These are phyloP conservation scores for Pherbina coryleti DNA, from an alignment of 2,888 invertebrate genomes.

Conservation along the genomic window DNA sequence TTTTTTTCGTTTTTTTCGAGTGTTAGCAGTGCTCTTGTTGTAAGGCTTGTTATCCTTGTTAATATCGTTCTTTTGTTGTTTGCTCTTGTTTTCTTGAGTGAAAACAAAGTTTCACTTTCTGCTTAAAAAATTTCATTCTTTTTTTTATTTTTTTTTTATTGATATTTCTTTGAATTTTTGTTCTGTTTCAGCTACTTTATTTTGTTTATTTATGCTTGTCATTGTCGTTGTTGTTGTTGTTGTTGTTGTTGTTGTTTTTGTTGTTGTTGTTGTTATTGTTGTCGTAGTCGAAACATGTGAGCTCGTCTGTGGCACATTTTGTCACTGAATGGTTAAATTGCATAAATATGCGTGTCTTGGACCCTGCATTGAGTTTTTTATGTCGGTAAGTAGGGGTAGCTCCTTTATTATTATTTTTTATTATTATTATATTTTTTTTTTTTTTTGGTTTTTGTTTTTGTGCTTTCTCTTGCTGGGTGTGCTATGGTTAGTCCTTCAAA, in stretches of 20 bases:
- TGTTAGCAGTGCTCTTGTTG: not conserved
- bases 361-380: not conserved
- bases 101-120: slow-evolving; percentile 19
- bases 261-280: not conserved
- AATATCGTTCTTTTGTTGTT: not conserved
- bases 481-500: slow-evolving; percentile 43
- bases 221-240: not conserved
- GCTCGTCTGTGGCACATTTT: not conserved
- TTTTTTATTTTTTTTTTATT: not conserved
- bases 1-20: not conserved
- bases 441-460: too few relatives aligned
- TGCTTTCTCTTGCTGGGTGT: not conserved
- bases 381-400: not conserved
- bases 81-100: not conserved
- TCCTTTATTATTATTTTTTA: not conserved
- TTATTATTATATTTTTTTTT: not conserved
- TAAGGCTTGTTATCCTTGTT: not conserved
- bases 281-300: not conserved
- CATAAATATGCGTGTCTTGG: slow-evolving; percentile 16
- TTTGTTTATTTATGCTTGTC: slow-evolving; percentile 14
- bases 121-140: not conserved
- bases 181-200: not conserved
- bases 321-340: slow-evolving; percentile 3
- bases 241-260: too few relatives aligned
- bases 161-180: not conserved